Conservation (phyloP, 1,140 invertebrate species). For the Hyles euphorbiae region DNA sequence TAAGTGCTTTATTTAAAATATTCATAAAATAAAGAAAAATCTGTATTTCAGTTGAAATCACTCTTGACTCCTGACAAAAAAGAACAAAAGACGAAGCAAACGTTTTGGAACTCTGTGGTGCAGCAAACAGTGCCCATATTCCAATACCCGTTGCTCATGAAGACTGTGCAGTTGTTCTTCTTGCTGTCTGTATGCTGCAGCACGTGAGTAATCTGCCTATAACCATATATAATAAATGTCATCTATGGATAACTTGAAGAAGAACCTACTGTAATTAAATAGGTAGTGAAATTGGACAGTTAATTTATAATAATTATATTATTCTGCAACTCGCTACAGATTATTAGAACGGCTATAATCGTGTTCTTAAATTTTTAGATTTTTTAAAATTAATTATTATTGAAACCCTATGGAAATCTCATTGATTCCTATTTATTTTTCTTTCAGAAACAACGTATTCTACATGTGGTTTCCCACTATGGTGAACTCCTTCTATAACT, state of each 20-base stretch:
- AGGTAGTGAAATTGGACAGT: not conserved
- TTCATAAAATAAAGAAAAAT: not conserved
- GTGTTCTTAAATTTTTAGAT: too few relatives aligned
- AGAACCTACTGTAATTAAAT: not conserved
- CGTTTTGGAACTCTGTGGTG: constrained; percentile 4
- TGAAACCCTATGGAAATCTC: too few relatives aligned
- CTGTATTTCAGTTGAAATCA: constrained; percentile 6
- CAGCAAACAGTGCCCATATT: constrained; percentile 11
- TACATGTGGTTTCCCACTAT: constrained; percentile 42
- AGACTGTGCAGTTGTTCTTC: constrained; percentile 9
- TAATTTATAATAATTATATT: not conserved
- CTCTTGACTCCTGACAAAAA: not conserved
- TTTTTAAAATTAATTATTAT: too few relatives aligned
- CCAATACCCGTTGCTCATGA: not conserved
- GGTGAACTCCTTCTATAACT: constrained; percentile 38
- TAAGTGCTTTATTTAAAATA: too few relatives aligned
- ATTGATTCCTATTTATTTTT: not conserved
- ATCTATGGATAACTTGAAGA: not conserved
- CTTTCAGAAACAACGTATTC: constrained; percentile 39
- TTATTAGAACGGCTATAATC: not conserved
- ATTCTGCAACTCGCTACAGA: not conserved
- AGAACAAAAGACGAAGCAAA: not conserved
- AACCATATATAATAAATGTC: not conserved
- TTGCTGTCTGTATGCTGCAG: constrained; percentile 3
- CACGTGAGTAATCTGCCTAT: constrained; percentile 5